Evolutionary conservation across 2,797 vertebrate genomes (phyloP).

Genomic region (Acanthis flammea): DNA sequence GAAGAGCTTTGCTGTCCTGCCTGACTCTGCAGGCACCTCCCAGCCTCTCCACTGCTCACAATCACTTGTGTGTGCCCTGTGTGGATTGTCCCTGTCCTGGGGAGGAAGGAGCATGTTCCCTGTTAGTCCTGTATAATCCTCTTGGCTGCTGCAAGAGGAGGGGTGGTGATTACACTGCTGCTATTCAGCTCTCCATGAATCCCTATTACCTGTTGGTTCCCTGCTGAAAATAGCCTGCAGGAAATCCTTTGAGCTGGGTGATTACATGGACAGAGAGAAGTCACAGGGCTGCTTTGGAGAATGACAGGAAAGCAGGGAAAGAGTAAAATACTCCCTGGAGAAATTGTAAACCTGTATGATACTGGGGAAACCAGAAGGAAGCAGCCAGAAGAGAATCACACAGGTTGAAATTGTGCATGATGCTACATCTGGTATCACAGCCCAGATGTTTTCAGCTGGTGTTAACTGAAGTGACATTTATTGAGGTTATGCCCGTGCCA

Average conservation of each 20-base stretch:
- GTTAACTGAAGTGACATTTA: neutral
- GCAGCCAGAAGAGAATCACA: accelerated
- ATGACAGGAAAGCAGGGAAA: neutral
- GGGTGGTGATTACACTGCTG: neutral
- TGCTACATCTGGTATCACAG: neutral
- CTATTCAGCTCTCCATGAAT: neutral
- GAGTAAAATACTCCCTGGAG: neutral
- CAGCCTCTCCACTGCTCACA: neutral
- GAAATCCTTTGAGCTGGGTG: conserved; percentile 36
- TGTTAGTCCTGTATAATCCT: conserved; percentile 22
- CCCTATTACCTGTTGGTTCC: neutral
- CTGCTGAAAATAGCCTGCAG: conserved; percentile 1
- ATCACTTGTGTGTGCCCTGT: neutral
- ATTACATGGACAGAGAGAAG: neutral
- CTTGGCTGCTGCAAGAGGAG: conserved; percentile 13
- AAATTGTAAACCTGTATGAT: neutral
- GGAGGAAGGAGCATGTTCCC: neutral
- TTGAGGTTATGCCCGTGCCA: neutral
- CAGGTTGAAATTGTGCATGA: neutral
- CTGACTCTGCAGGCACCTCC: neutral
- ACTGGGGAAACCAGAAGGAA: neutral
- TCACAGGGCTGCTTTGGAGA: neutral
- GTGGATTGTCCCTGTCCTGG: neutral
- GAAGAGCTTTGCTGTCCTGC: neutral
- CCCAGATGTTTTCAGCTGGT: neutral